Conservation (phyloP, 2,888 invertebrate species). For the Xanthostigma xanthostigma region DNA sequence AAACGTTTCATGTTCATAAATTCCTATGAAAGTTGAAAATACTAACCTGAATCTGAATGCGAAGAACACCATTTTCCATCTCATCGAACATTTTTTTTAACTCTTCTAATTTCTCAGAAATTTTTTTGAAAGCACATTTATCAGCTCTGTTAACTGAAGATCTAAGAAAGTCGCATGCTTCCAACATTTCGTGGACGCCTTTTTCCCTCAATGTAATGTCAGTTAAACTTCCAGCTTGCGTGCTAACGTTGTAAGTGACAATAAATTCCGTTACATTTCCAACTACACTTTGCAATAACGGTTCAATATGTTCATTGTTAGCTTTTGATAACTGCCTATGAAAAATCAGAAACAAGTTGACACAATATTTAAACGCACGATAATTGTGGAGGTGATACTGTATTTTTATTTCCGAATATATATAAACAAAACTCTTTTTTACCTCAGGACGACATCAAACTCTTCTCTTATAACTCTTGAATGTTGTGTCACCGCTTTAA, state of each 20-base stretch:
- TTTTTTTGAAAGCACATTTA: constrained; percentile 16
- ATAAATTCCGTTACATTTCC: constrained; percentile 25
- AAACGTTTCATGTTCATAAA: no score
- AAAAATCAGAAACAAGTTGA: no score
- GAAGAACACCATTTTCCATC: constrained; percentile 39
- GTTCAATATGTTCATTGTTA: constrained; percentile 26
- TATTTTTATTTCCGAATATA: no score
- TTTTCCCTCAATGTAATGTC: constrained; percentile 7
- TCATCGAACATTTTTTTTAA: constrained; percentile 39
- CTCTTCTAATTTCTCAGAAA: constrained; percentile 18
- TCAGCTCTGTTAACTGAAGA: constrained; percentile 19
- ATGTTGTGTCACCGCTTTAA: constrained; percentile 26
- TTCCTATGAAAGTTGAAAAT: no score
- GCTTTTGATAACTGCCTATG: constrained; percentile 26
- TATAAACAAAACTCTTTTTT: no score
- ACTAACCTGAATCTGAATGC: constrained; percentile 40
- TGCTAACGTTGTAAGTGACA: constrained; percentile 13
- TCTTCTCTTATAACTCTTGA: constrained; percentile 30
- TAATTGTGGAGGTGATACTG: no score
- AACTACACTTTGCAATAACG: constrained; percentile 33
- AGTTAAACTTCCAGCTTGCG: constrained; percentile 7
- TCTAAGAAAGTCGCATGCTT: constrained; percentile 11
- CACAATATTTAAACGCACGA: no score
- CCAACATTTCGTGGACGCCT: constrained; percentile 8
- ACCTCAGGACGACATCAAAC: background rate